Conservation (phyloP, 2,888 invertebrate genomes). For the Trimorus sp. region DNA sequence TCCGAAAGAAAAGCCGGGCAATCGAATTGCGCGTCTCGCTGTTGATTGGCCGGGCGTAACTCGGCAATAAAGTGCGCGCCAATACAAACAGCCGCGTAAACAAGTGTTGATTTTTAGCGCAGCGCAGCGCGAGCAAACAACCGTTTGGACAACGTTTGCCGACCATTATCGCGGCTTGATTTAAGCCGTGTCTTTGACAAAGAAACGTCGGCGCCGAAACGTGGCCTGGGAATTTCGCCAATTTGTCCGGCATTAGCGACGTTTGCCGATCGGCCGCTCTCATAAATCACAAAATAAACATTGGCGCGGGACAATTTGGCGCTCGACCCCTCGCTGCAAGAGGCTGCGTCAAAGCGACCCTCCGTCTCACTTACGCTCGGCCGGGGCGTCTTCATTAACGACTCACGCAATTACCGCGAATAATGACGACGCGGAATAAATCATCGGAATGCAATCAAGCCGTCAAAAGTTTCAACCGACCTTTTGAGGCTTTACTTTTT, state of each 20-base stretch:
- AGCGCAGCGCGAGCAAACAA: conserved; percentile 40
- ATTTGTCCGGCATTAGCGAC: conserved; percentile 67
- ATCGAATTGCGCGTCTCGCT: conserved; percentile 15
- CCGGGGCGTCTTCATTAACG: conserved; percentile 77
- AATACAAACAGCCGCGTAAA: conserved; percentile 46
- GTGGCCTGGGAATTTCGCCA: conserved; percentile 63
- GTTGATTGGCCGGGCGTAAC: conserved; percentile 20
- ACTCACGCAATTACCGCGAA: conserved; percentile 59
- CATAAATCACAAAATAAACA: conserved; percentile 78
- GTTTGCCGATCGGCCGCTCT: conserved; percentile 72
- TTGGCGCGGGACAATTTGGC: conserved; percentile 73
- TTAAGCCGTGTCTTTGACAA: conserved; percentile 47
- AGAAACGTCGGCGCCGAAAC: conserved; percentile 55
- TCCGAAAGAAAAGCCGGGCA: neutral
- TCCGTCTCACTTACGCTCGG: conserved; percentile 66
- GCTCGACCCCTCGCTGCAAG: conserved; percentile 68
- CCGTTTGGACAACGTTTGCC: conserved; percentile 43
- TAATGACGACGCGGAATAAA: conserved; percentile 48
- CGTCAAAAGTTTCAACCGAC: too few species aligned
- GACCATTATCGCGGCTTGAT: conserved; percentile 58
- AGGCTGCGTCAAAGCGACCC: conserved; percentile 68
- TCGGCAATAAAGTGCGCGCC: conserved; percentile 42
- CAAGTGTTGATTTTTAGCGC: conserved; percentile 59
- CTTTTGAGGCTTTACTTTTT: too few species aligned
- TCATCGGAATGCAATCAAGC: conserved; percentile 38